Conservation (phyloP, 1,140 invertebrate species). For the Tetranychus urticae region DNA sequence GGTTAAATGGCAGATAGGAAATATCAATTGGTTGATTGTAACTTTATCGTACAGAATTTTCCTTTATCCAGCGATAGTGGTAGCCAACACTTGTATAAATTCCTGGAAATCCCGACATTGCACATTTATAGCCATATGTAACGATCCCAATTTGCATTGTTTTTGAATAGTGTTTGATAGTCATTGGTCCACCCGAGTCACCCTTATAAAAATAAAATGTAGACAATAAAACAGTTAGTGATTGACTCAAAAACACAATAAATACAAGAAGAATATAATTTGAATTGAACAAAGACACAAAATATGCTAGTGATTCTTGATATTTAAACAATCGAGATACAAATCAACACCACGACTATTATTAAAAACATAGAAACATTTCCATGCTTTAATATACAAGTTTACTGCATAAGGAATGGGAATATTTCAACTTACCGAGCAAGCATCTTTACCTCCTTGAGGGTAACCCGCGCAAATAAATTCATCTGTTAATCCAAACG, state of each 20-base stretch:
- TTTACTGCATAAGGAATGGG: no score
- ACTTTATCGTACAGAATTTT: neutral
- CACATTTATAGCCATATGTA: constrained; percentile 58
- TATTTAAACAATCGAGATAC: no score
- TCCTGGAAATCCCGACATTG: constrained; percentile 33
- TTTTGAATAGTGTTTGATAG: neutral
- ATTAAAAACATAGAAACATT: no score
- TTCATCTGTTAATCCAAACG: constrained; percentile 19
- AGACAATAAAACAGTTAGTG: no score
- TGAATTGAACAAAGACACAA: neutral
- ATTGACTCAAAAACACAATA: neutral
- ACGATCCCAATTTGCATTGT: constrained; percentile 34
- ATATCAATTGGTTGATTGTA: no score
- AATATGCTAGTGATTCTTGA: no score
- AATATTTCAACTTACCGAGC: constrained; percentile 29
- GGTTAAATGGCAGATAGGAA: no score
- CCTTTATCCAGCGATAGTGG: neutral
- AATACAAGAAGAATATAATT: neutral
- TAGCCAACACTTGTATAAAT: constrained; percentile 76
- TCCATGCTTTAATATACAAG: no score
- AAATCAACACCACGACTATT: no score
- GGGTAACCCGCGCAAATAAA: constrained; percentile 51
- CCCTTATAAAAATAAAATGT: constrained; percentile 14
- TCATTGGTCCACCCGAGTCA: constrained; percentile 21
- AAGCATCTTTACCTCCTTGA: constrained; percentile 46